Base-by-base conservation (phyloP, 2,888 invertebrate genomes). In the Teleogryllus oceanicus region DNA sequence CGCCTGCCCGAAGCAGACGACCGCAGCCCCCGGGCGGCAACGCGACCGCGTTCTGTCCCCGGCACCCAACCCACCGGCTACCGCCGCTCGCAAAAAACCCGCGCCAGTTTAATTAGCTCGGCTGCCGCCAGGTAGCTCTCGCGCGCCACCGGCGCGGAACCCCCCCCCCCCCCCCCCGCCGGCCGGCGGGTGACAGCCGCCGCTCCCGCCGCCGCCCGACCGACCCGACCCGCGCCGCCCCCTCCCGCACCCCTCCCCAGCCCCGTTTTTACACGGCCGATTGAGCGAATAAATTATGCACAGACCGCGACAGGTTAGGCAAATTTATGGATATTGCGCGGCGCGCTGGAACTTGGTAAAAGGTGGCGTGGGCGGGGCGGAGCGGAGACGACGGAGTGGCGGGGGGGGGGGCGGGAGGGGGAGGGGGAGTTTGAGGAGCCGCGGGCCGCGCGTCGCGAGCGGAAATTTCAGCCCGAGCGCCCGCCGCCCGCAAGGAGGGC, bases 51-150 rank as follows among this genome's bases (percentile, higher is more conserved):
- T 37, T 37, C 37, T 37, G 37, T 10, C n/a, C 62, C 62, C 62
- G 12, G 24, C 24, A 24, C 24, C 24, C 24, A 24, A 24, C 24
- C 62, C 62, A 62, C 16, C 8, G 8, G 4, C 16, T 8, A n/a
- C 62, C 62, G 16, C 62, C 16, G 62, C 62, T n/a, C 62, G n/a
- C 62, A 62, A 62, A 62, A 62, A 62, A 62, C 62, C 16, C 62
- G 62, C 62, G n/a, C 62, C 62, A 62, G 62, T 62, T 62, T 62
- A 62, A 62, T 62, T 62, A 62, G 62, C 62, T 62, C 62, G 62
- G 62, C 62, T 18, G 62, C 62, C 62, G 62, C 16, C 62, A 62
- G 62, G 62, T 62, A 62, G 62, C 62, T 62, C 62, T 62, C 62
- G 62, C 62, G 62, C 62, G n/a, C 62, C 62, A 62, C 0, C 62